These are phyloP conservation scores for Harmothoe impar DNA, from an alignment of 2,888 invertebrate species.

Conservation along the genomic window DNA sequence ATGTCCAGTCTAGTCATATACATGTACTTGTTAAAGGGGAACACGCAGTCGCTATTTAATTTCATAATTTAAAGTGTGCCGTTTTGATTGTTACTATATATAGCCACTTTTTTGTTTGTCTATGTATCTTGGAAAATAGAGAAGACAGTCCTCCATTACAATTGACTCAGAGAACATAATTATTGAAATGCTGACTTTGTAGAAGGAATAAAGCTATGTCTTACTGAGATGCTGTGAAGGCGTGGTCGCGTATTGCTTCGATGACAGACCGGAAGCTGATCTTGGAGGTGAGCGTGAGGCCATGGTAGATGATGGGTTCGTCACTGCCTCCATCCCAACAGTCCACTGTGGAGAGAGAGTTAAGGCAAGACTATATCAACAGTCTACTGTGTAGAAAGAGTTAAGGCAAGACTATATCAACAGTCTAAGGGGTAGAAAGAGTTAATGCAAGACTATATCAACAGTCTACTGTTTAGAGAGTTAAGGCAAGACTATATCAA, in stretches of 20 bases:
- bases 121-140: too few species aligned
- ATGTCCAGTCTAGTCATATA: too few species aligned
- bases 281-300: conserved; percentile 85
- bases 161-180: too few species aligned
- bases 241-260: conserved; percentile 84
- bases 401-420: neutral
- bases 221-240: conserved; percentile 83
- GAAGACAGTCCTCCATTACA: too few species aligned
- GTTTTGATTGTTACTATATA: too few species aligned
- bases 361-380: neutral
- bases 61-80: too few species aligned
- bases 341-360: conserved; percentile 84
- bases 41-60: too few species aligned
- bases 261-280: conserved; percentile 84
- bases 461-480: neutral
- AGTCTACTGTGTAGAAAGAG: neutral
- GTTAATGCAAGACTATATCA: too few species aligned
- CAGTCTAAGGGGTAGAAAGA: too few species aligned
- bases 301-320: conserved; percentile 85
- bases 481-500: neutral
- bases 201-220: conserved; percentile 66
- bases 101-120: too few species aligned
- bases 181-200: too few species aligned
- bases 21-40: too few species aligned
- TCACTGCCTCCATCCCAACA: conserved; percentile 85